phyloP scores from a whole-genome alignment of 2,888 invertebrate species.

The Archips xylosteana region DNA sequence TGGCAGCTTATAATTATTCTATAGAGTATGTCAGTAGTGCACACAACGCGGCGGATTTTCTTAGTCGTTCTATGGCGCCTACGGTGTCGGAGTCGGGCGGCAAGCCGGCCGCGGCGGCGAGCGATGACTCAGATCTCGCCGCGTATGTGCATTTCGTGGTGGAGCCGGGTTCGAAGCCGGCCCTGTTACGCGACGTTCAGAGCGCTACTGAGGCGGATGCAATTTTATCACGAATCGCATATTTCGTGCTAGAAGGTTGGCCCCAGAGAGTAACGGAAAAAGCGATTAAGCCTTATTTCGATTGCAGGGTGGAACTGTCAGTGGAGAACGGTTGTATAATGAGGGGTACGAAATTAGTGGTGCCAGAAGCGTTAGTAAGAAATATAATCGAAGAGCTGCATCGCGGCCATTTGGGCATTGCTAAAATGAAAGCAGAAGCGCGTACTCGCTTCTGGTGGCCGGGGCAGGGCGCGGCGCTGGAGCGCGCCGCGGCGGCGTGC shows the following conservation, averaged over 20 bases:
- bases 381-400: background rate
- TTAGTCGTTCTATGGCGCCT: background rate
- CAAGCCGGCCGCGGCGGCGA: background rate
- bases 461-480: background rate
- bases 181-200: background rate
- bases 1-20: background rate
- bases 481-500: conserved; percentile 1
- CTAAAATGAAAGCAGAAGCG: background rate
- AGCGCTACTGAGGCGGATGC: background rate
- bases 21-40: background rate
- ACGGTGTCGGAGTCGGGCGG: too few species aligned
- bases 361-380: background rate
- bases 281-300: background rate
- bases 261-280: background rate
- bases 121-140: background rate
- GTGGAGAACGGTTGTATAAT: background rate
- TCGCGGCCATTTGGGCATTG: background rate
- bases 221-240: background rate
- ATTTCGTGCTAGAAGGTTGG: background rate
- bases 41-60: background rate
- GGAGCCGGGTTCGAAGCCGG: background rate
- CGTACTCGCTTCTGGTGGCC: background rate
- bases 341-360: background rate
- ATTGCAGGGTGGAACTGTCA: background rate
- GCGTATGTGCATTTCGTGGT: background rate